Evolutionary conservation across 1,140 invertebrate species (phyloP).

Genomic region (Galleria mellonella): DNA sequence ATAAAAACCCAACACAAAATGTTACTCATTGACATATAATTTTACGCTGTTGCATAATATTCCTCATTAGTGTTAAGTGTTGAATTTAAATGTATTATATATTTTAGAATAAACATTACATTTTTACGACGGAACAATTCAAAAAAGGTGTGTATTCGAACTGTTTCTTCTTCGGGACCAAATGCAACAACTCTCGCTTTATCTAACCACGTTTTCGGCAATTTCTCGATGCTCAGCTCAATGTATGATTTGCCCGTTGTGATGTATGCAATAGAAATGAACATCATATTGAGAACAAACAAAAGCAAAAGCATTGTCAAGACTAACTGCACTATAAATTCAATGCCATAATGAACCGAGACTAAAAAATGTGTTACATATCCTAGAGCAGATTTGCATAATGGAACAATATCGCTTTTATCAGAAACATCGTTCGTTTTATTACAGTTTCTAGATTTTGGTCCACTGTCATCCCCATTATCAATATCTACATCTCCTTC

Average conservation of each 20-base stretch:
- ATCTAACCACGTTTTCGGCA: conserved; percentile 31
- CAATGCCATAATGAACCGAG: conserved; percentile 7
- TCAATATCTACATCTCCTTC: conserved; percentile 7
- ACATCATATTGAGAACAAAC: conserved; percentile 30
- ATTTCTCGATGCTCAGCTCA: conserved; percentile 31
- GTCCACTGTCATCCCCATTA: conserved; percentile 3
- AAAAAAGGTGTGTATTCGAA: conserved; percentile 35
- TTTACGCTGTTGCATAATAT: too few relatives aligned
- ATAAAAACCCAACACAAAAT: too few relatives aligned
- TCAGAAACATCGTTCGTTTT: conserved; percentile 11
- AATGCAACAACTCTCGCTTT: conserved; percentile 26
- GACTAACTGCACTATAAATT: conserved; percentile 29
- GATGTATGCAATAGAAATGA: conserved; percentile 30
- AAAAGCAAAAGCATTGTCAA: conserved; percentile 34
- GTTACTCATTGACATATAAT: too few relatives aligned
- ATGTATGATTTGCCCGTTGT: conserved; percentile 38
- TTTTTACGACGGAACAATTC: conserved; percentile 33
- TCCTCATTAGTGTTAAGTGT: too few relatives aligned
- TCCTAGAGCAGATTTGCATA: neutral
- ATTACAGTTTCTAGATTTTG: conserved; percentile 1
- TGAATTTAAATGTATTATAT: conserved; percentile 11
- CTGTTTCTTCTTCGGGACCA: conserved; percentile 33
- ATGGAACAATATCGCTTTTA: neutral
- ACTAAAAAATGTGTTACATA: neutral
- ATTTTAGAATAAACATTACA: conserved; percentile 36